Base-by-base conservation (phyloP, 2,888 invertebrate genomes). In the Andrena minutula region DNA sequence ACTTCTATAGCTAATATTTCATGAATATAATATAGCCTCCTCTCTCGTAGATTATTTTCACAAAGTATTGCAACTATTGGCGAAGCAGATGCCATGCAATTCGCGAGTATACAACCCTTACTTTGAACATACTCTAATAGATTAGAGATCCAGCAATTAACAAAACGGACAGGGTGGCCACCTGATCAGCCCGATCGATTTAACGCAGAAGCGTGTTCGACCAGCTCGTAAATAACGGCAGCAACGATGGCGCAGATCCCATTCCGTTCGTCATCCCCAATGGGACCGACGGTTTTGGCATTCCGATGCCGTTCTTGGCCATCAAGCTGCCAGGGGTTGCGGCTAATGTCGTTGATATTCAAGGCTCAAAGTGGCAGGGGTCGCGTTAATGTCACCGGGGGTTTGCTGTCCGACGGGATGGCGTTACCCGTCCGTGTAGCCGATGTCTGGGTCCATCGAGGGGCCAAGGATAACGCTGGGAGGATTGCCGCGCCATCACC, bases 281-380 rank as follows among this genome's bases (percentile, higher is more conserved):
- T 32, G 66, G 47, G 69, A 66, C 35, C 69, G 68, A 64, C 58
- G 74, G 75, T 80, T 83, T 84, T 86, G 83, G 86, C 86, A 90
- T 89, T 87, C 86, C 83, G 74, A 61, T 79, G 73, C 70, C 72
- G 87, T 81, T 73, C 81, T 56, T 58, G 71, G 58, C 78, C 85
- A 84, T 89, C 84, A 82, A 86, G 58, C 83, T 77, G 82, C 76
- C 68, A 75, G 85, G 80, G 86, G 84, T 85, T 88, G 79, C 72
- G 81, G 87, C 85, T 90, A 87, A 88, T 87, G 89, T 89, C 91
- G 88, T 91, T 92, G 90, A 91, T 91, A 92, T 92, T 92, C 92
- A 89, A 87, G 84, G 86, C 89, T 86, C 84, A 86, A 90, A 90
- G 86, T 88, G 88, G 30, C 87, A 86, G 89, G 89, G 90, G 89